Percentiles rank a stretch among this genome's conserved stretches.
Evolutionary conservation across 2,113 vertebrate genomes (phyloP).

Genomic region (Salvelinus fontinalis): DNA sequence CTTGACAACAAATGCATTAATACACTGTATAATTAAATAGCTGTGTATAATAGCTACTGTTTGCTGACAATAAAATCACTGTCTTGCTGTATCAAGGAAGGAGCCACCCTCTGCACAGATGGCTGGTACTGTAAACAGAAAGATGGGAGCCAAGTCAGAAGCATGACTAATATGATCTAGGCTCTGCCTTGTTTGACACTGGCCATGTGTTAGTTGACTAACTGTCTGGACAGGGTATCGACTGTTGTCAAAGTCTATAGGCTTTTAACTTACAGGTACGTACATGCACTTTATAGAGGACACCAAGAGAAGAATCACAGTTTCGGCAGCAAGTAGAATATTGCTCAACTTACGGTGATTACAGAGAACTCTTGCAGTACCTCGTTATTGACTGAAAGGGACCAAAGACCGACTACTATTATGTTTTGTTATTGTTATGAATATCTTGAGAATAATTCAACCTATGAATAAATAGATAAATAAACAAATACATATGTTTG

Average conservation of each 20-base stretch:
- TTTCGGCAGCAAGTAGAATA: slow-evolving; percentile 72
- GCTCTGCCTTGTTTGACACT: slow-evolving; percentile 34
- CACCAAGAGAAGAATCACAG: slow-evolving; percentile 70
- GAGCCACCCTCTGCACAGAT: slow-evolving; percentile 2
- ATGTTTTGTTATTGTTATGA: slow-evolving; percentile 49
- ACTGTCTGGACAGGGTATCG: slow-evolving; percentile 15
- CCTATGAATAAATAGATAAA: slow-evolving; percentile 1
- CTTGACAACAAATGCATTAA: slow-evolving; percentile 21
- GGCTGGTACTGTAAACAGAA: slow-evolving; percentile 15
- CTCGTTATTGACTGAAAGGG: slow-evolving; percentile 39
- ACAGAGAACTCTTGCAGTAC: slow-evolving; percentile 44
- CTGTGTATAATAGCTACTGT: slow-evolving; percentile 8
- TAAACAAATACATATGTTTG: background rate
- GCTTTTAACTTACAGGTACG: slow-evolving; percentile 34
- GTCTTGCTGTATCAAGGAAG: slow-evolving; percentile 23
- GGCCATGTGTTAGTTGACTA: slow-evolving; percentile 20
- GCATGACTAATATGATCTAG: slow-evolving; percentile 14
- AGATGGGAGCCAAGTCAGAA: slow-evolving; percentile 12
- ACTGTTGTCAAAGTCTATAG: slow-evolving; percentile 37
- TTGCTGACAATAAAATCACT: slow-evolving; percentile 23
- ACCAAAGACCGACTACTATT: slow-evolving; percentile 27
- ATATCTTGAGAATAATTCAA: slow-evolving; percentile 15
- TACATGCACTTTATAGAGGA: slow-evolving; percentile 43
- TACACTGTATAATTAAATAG: background rate
- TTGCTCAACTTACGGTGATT: slow-evolving; percentile 67